Evolutionary conservation across 2,797 vertebrate genomes (phyloP), one percentile per base, ranked within the genome.

Genomic region (Pogonophryne albipinna): DNA sequence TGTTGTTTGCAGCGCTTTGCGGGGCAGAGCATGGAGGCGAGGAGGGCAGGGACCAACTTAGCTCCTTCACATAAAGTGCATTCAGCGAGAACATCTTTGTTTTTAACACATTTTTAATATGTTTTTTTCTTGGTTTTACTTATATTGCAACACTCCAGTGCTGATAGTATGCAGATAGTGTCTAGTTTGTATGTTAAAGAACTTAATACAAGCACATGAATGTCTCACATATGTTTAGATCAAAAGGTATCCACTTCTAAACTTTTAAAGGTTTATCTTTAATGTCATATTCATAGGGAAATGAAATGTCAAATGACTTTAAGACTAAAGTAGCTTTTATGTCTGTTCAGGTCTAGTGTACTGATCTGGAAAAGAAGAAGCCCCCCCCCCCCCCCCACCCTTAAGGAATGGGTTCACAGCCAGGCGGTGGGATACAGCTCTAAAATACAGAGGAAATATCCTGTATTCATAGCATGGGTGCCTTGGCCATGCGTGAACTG

Each of bases 401-500:
- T 77, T 11, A 79, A 83, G 87, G 81, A 86, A 74, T 55, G 44
- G 79, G 85, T 91, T 80, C 80, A 88, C 78, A 72, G 75, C 56
- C 78, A 82, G 68, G 75, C 74, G 46, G 55, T 13, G 64, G 78
- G 66, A 79, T 82, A 67, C 51, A 60, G 72, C 69, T 79, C 69
- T 41, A 67, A 79, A 87, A 87, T 38, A 76, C 72, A 74, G 64
- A 75, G 74, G 68, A 82, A 79, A 74, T 67, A 53, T 53, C 61
- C 69, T 59, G 80, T 66, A 82, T 76, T 83, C 58, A 55, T 78
- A 83, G 82, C 68, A 56, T 66, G 80, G 73, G 75, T 87, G 74
- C 78, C 72, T 56, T 85, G 87, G 77, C 83, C 88, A 90, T 86
- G 91, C 85, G 66, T 90, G 84, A 93, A 90, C 85, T 87, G 90